Percentiles rank a stretch among this genome's conserved stretches.
phyloP scores from a whole-genome alignment of 1,140 invertebrate species.

The Drosophila nikananu region DNA sequence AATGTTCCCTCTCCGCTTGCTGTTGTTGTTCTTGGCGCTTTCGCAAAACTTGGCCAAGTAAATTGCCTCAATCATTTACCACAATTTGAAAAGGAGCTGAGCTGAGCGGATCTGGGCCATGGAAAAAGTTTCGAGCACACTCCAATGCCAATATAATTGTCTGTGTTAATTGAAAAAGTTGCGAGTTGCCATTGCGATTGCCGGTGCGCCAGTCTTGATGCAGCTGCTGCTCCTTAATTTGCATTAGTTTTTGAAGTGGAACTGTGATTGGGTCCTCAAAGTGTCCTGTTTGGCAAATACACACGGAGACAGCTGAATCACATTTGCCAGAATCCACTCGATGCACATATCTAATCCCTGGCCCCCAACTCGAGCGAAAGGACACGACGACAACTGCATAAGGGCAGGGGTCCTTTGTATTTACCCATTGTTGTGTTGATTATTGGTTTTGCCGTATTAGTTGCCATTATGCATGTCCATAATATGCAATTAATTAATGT shows the following conservation, averaged over 20 bases:
- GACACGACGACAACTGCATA: slow-evolving; percentile 5
- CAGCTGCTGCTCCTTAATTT: slow-evolving; percentile 47
- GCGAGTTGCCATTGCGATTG: slow-evolving; percentile 31
- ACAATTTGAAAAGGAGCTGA: slow-evolving; percentile 48
- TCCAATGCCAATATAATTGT: slow-evolving; percentile 74
- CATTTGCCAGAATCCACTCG: slow-evolving; percentile 30
- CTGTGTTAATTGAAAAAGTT: slow-evolving; percentile 78
- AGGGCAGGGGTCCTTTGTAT: slow-evolving; percentile 47
- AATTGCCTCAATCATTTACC: slow-evolving; percentile 69
- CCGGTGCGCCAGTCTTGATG: slow-evolving; percentile 33
- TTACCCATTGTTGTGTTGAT: slow-evolving; percentile 73
- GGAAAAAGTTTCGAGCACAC: slow-evolving; percentile 67
- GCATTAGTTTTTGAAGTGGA: slow-evolving; percentile 46
- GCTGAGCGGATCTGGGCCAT: slow-evolving; percentile 41
- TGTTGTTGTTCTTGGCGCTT: slow-evolving; percentile 11
- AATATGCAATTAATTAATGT: slow-evolving; percentile 82
- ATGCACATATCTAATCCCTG: slow-evolving; percentile 60
- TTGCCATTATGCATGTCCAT: slow-evolving; percentile 43
- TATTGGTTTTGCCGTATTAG: slow-evolving; percentile 71
- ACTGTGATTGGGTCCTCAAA: slow-evolving; percentile 38
- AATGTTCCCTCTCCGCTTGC: background rate
- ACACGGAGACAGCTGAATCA: slow-evolving; percentile 40
- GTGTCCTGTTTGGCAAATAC: slow-evolving; percentile 31
- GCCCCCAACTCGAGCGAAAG: slow-evolving; percentile 20
- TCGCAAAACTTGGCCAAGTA: slow-evolving; percentile 49